These are phyloP conservation scores for Formica aserva DNA, from an alignment of 2,888 invertebrate species.

Conservation along the genomic window DNA sequence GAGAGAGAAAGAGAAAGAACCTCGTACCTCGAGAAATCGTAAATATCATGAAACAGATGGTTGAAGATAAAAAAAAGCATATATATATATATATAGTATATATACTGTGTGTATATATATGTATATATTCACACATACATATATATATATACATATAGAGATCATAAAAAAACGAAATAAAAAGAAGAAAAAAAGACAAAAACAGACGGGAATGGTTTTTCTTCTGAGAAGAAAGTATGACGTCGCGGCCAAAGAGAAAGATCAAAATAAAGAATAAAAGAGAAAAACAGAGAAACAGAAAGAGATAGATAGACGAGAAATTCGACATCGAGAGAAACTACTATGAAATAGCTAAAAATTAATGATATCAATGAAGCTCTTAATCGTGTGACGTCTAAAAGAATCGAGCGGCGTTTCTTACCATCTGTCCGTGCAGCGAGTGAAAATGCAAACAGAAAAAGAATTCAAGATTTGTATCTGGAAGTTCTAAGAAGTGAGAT, in stretches of 20 bases:
- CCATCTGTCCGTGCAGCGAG: constrained; percentile 85
- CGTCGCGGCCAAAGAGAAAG: constrained; percentile 43
- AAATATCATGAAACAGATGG: constrained; percentile 54
- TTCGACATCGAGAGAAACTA: constrained; percentile 79
- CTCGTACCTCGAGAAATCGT: constrained; percentile 59
- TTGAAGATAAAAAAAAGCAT: constrained; percentile 10
- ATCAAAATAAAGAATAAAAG: constrained; percentile 30
- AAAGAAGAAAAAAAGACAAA: constrained; percentile 48
- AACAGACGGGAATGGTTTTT: constrained; percentile 15
- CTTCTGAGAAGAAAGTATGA: constrained; percentile 13
- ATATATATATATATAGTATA: neutral
- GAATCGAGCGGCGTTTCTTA: constrained; percentile 83
- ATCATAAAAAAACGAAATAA: constrained; percentile 14
- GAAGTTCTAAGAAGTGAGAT: constrained; percentile 51
- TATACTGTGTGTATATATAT: neutral
- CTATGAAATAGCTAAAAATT: constrained; percentile 75
- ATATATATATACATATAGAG: neutral
- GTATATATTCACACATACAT: neutral
- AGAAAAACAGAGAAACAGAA: constrained; percentile 53
- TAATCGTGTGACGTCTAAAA: constrained; percentile 81
- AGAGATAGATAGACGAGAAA: constrained; percentile 69
- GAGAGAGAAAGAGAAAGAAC: constrained; percentile 39
- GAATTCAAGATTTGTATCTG: constrained; percentile 72
- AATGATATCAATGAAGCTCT: constrained; percentile 81
- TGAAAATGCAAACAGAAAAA: constrained; percentile 76